A percentile compares a stretch with the other conserved stretches of the same genome.
Evolutionary conservation across 2,113 vertebrate genomes (phyloP).

Genomic region (Panthera uncia): DNA sequence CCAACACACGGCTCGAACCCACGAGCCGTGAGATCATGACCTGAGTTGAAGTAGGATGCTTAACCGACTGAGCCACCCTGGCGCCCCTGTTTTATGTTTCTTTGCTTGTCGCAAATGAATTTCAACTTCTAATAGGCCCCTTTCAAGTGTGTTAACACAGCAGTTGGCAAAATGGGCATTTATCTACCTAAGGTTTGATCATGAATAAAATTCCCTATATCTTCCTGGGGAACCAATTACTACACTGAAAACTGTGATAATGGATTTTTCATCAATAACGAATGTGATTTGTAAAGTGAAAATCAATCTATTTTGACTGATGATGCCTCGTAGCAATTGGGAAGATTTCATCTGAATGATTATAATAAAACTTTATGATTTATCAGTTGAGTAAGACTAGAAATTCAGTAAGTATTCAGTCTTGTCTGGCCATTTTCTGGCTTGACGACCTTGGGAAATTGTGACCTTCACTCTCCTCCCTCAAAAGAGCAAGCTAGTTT

Average conservation of each 20-base stretch:
- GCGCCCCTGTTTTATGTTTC: neutral
- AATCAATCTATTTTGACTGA: slow-evolving; percentile 63
- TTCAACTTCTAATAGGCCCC: slow-evolving; percentile 39
- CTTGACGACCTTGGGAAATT: neutral
- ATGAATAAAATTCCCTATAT: slow-evolving; percentile 48
- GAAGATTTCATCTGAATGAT: slow-evolving; percentile 59
- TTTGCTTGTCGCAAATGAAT: slow-evolving; percentile 24
- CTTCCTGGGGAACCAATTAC: slow-evolving; percentile 53
- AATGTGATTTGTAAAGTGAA: slow-evolving; percentile 59
- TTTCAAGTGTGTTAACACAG: neutral
- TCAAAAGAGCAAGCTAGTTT: neutral
- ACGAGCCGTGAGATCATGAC: too few relatives aligned
- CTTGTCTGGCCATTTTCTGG: neutral
- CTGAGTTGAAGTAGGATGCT: too few relatives aligned
- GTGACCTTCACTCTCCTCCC: neutral
- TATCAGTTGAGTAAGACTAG: neutral
- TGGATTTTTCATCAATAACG: slow-evolving; percentile 57
- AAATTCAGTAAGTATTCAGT: slow-evolving; percentile 40
- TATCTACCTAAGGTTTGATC: slow-evolving; percentile 36
- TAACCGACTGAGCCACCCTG: too few relatives aligned
- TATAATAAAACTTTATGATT: slow-evolving; percentile 55
- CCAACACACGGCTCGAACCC: too few relatives aligned
- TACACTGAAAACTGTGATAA: slow-evolving; percentile 48
- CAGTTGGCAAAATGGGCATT: slow-evolving; percentile 35
- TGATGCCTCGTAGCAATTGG: slow-evolving; percentile 23